Conservation (phyloP, 2,797 vertebrate species). For the Momotus momota region DNA sequence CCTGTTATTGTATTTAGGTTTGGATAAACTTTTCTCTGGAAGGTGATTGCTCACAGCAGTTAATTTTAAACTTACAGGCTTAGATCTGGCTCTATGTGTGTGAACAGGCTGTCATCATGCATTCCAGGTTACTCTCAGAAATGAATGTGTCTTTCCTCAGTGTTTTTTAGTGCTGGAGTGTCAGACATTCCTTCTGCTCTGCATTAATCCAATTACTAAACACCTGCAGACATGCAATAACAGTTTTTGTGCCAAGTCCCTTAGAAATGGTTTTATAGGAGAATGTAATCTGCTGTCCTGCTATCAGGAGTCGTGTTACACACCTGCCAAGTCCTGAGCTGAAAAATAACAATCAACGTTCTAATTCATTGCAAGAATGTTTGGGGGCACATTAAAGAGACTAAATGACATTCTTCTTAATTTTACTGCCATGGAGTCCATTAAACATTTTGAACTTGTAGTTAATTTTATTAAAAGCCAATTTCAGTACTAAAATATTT, state of each 20-base stretch:
- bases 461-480: conserved; percentile 73
- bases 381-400: conserved; percentile 79
- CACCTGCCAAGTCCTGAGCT: conserved; percentile 85
- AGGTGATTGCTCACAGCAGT: conserved; percentile 83
- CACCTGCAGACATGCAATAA: conserved; percentile 93
- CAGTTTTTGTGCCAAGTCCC: conserved; percentile 85
- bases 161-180: conserved; percentile 73
- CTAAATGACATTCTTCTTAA: conserved; percentile 74
- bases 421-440: conserved; percentile 75
- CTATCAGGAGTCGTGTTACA: conserved; percentile 86
- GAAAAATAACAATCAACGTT: conserved; percentile 82
- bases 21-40: conserved; percentile 89
- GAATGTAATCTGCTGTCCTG: conserved; percentile 84
- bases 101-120: conserved; percentile 83
- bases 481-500: conserved; percentile 75
- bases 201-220: conserved; percentile 93
- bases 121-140: conserved; percentile 83
- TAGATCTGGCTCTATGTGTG: conserved; percentile 81
- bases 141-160: conserved; percentile 84
- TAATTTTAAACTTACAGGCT: conserved; percentile 80
- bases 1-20: conserved; percentile 89
- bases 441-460: conserved; percentile 75
- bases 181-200: conserved; percentile 87
- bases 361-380: conserved; percentile 83
- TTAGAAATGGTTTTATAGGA: conserved; percentile 80